Base-by-base conservation (phyloP, 2,888 invertebrate species). In the Cantharis rufa region DNA sequence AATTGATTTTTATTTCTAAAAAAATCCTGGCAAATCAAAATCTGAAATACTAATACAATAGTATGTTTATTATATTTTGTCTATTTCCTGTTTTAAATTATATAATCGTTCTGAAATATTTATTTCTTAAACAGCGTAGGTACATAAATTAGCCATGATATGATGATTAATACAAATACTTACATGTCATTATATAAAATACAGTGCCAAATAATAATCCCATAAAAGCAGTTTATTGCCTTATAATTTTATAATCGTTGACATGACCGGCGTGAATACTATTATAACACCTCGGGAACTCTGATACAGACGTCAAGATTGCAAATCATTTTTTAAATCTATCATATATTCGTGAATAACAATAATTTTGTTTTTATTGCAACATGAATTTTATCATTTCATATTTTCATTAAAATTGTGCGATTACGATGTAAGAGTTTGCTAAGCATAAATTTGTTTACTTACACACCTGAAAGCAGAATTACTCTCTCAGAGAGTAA, bases 161-260 rank as follows among this genome's bases (percentile, higher is more conserved):
- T 78, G 79, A 81, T 81, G 76, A 79, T 80, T 81, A 82, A 79
- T 78, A 78, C 79, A 80, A 79, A 80, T 80, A 71, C 78, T 76
- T 72, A 73, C 78, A 79, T 81, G 84, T 82, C 84, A 81, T 82
- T 82, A 79, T 78, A 80, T 82, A 81, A 83, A 83, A 83, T 82
- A 84, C 83, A 82, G 79, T 76, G 82, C 80, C 81, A 82, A 82
- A 83, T 83, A 82, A 83, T 66, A 83, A 82, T 78, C 78, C 81
- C 81, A 82, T 82, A 83, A 82, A 82, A 78, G 79, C 80, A 69
- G 79, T 84, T 84, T 84, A 84, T 83, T 80, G 79, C 80, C 74
- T 80, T 81, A 84, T 83, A 84, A 84, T 84, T 84, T 82, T 81
- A 82, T 82, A 82, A 84, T 82, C 82, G 81, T 81, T 77, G 82